phyloP scores from a whole-genome alignment of 2,888 invertebrate genomes.

The Ceramica pisi region DNA sequence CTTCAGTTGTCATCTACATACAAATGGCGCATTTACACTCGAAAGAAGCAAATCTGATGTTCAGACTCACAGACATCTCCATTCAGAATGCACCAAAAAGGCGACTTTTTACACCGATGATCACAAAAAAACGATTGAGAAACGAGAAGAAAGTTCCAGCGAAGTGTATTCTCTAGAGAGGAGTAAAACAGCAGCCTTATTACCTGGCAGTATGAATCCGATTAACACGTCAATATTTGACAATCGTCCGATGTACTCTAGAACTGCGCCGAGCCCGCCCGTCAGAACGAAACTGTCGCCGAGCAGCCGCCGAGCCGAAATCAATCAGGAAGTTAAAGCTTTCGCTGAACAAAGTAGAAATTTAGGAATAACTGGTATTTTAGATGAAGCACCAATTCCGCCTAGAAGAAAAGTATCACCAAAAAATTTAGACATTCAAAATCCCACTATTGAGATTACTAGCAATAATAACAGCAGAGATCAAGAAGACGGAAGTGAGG shows the following conservation, averaged over 20 bases:
- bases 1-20: conserved; percentile 87
- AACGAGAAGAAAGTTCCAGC: conserved; percentile 67
- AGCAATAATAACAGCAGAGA: conserved; percentile 59
- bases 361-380: conserved; percentile 79
- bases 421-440: conserved; percentile 72
- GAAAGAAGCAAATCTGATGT: conserved; percentile 88
- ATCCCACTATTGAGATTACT: conserved; percentile 63
- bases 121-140: conserved; percentile 60
- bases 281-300: conserved; percentile 85
- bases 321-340: conserved; percentile 71
- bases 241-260: conserved; percentile 81
- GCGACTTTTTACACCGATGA: conserved; percentile 84
- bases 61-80: conserved; percentile 80
- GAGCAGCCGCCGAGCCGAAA: conserved; percentile 70
- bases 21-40: conserved; percentile 83
- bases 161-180: conserved; percentile 80
- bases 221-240: conserved; percentile 84
- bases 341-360: conserved; percentile 79
- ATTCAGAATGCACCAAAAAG: conserved; percentile 75
- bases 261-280: conserved; percentile 88
- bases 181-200: conserved; percentile 84
- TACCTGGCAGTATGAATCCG: conserved; percentile 75
- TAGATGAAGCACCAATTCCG: conserved; percentile 82
- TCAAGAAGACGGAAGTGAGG: conserved; percentile 74
- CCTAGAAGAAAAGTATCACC: conserved; percentile 85